phyloP scores from a whole-genome alignment of 1,140 invertebrate species.

The Drosophila equinoxialis region DNA sequence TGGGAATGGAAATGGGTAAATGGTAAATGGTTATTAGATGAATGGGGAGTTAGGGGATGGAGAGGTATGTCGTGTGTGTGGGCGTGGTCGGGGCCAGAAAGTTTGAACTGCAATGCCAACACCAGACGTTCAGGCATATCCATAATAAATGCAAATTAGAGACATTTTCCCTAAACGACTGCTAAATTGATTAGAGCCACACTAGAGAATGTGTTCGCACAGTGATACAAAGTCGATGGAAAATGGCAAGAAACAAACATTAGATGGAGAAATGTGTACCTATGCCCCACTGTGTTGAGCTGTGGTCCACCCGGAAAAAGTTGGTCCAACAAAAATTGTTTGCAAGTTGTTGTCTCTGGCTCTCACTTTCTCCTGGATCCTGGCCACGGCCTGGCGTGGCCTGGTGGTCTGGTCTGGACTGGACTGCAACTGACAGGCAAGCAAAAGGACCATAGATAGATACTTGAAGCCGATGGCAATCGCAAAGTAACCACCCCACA shows the following conservation, averaged over 20 bases:
- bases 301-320: constrained; percentile 33
- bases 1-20: constrained; percentile 34
- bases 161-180: constrained; percentile 70
- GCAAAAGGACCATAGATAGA: constrained; percentile 57
- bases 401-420: not conserved
- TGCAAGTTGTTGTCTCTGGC: constrained; percentile 30
- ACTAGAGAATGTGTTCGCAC: constrained; percentile 27
- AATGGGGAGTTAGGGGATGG: not conserved
- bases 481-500: not conserved
- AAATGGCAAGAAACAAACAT: not conserved
- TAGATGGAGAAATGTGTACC: no score
- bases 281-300: constrained; percentile 38
- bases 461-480: constrained; percentile 74
- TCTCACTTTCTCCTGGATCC: constrained; percentile 1
- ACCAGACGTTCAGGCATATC: constrained; percentile 70
- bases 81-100: constrained; percentile 61
- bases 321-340: constrained; percentile 61
- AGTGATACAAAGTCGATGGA: constrained; percentile 31
- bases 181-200: constrained; percentile 73
- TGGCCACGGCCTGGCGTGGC: not conserved
- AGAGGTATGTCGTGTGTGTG: constrained; percentile 57
- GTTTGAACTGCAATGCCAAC: constrained; percentile 74
- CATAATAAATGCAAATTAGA: constrained; percentile 82
- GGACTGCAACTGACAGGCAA: constrained; percentile 22
- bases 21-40: no score